phyloP scores from a whole-genome alignment of 2,888 invertebrate species.

The Tachystola acroxantha region DNA sequence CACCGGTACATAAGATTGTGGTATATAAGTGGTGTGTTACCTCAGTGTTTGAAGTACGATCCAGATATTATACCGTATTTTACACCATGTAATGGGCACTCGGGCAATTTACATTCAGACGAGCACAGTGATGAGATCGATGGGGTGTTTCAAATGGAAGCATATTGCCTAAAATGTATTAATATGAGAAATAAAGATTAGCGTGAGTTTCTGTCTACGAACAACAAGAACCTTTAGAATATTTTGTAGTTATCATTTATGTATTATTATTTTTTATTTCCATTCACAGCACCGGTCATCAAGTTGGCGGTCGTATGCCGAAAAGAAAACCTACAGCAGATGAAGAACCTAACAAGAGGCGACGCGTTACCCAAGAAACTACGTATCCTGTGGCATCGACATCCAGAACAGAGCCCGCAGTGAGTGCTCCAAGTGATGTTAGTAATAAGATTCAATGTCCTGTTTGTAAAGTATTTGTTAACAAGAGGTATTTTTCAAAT shows the following conservation, averaged over 20 bases:
- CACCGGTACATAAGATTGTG: neutral
- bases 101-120: neutral
- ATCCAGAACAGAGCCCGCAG: neutral
- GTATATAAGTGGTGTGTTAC: neutral
- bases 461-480: constrained; percentile 1
- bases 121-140: neutral
- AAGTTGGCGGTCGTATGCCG: neutral
- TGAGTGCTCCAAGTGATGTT: neutral
- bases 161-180: neutral
- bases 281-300: neutral
- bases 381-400: neutral
- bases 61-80: neutral
- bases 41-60: neutral
- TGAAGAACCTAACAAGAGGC: neutral
- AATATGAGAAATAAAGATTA: neutral
- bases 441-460: neutral
- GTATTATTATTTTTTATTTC: neutral
- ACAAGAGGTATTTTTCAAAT: constrained; percentile 10
- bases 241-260: neutral
- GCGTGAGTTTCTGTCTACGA: neutral
- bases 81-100: neutral
- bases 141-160: neutral
- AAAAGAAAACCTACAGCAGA: neutral
- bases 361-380: neutral
- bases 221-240: neutral